Conservation (phyloP, 2,797 vertebrate genomes). For the Hipposideros larvatus region DNA sequence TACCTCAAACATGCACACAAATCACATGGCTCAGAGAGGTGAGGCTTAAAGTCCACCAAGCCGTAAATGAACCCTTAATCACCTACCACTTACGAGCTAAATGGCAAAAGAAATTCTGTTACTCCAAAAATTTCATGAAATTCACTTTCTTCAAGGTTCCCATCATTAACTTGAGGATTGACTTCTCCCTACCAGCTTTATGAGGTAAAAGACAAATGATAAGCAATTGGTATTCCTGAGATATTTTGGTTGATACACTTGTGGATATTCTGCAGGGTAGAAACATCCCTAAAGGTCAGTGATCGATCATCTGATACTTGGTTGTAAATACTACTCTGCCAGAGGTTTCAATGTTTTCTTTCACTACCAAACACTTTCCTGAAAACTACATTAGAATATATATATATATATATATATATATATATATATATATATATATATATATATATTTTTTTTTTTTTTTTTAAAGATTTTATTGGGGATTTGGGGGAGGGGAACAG, state of each 20-base stretch:
- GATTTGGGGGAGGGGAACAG: too few relatives aligned
- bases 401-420: too few relatives aligned
- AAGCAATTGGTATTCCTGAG: background rate
- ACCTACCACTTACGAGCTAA: background rate
- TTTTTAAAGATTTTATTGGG: too few relatives aligned
- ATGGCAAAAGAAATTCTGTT: background rate
- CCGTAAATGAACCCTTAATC: background rate
- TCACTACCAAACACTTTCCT: background rate
- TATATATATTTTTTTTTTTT: too few relatives aligned
- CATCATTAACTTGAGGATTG: background rate
- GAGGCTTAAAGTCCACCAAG: background rate
- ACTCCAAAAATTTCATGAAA: background rate
- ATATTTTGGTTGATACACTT: background rate
- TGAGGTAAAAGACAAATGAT: background rate
- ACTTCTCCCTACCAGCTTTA: background rate
- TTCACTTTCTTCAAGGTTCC: background rate
- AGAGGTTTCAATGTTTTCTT: background rate
- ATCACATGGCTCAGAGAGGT: background rate
- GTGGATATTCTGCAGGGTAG: background rate
- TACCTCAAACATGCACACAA: background rate
- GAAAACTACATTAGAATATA: constrained; percentile 14
- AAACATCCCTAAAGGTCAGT: background rate
- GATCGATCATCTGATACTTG: background rate
- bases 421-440: too few relatives aligned
- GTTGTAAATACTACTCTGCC: background rate